Percentiles rank a stretch among this genome's conserved stretches.
These are phyloP conservation scores for Ammodytes marinus DNA, from an alignment of 2,113 vertebrate species.

Conservation along the genomic window DNA sequence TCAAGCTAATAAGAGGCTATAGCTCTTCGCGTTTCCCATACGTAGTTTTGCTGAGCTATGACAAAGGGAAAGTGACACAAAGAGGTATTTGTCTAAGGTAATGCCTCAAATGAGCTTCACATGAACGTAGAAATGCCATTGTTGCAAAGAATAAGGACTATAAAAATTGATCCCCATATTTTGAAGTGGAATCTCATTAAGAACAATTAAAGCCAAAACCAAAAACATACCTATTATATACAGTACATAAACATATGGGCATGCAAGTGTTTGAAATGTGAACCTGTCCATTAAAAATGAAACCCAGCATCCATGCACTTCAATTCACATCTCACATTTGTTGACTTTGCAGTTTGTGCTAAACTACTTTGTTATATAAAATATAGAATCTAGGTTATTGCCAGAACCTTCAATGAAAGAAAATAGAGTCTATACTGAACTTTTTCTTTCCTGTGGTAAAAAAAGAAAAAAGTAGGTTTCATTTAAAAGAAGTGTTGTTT, in stretches of 20 bases:
- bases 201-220: background rate
- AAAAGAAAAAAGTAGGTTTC: background rate
- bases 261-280: background rate
- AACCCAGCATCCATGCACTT: background rate
- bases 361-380: background rate
- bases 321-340: background rate
- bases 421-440: background rate
- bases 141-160: background rate
- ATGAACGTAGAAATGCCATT: background rate
- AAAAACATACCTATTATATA: background rate
- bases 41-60: background rate
- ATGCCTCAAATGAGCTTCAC: background rate
- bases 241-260: background rate
- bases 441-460: background rate
- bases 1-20: background rate
- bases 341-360: background rate
- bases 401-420: background rate
- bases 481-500: constrained; percentile 28
- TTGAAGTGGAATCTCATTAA: background rate
- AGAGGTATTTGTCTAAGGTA: background rate
- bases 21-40: background rate
- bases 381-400: background rate
- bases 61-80: background rate
- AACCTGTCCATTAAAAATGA: background rate
- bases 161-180: background rate